Evolutionary conservation across 2,113 vertebrate genomes (phyloP).

Genomic region (Drymodes brunneopygia): DNA sequence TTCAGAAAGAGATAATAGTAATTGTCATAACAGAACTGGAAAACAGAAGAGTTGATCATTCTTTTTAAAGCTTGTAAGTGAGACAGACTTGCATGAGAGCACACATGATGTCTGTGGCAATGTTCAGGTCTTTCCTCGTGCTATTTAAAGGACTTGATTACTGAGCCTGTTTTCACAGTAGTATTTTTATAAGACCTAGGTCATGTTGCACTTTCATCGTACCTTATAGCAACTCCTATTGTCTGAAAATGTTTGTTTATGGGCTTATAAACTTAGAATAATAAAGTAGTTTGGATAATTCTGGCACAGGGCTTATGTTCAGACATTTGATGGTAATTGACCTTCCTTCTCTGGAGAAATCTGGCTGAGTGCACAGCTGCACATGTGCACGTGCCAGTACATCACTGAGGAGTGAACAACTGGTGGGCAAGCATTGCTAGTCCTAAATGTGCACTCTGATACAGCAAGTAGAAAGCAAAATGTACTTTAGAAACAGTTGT

Average conservation of each 20-base stretch:
- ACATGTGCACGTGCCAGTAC: not conserved
- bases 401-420: not conserved
- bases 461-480: not conserved
- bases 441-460: not conserved
- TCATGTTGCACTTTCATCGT: not conserved
- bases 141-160: slow-evolving; percentile 40
- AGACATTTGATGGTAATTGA: slow-evolving; percentile 13
- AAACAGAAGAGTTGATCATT: not conserved
- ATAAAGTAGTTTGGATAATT: not conserved
- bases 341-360: slow-evolving; percentile 4
- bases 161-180: slow-evolving; percentile 7
- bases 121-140: not conserved
- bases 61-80: not conserved
- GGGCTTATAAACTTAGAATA: not conserved
- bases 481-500: not conserved
- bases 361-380: slow-evolving; percentile 14
- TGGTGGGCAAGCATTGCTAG: not conserved
- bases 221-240: not conserved
- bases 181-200: slow-evolving; percentile 7
- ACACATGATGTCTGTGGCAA: not conserved
- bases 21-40: not conserved
- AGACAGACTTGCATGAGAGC: not conserved
- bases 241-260: slow-evolving; percentile 4
- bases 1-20: not conserved
- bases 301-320: not conserved